Evolutionary conservation across 2,797 vertebrate genomes (phyloP), one percentile per base, ranked within the genome.

Genomic region (Danio albolineatus): DNA sequence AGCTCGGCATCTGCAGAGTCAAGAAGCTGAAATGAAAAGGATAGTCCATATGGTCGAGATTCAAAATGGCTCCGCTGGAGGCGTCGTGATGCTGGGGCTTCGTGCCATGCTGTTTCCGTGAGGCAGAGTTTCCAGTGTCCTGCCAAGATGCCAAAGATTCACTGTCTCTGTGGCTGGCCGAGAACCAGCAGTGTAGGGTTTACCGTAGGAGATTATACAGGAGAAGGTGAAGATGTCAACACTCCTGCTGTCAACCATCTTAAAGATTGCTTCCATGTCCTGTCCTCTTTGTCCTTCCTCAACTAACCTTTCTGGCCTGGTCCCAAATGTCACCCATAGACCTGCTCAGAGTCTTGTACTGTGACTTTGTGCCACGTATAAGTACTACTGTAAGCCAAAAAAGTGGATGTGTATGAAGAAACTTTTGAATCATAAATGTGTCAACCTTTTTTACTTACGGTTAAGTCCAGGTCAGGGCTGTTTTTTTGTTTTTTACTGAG

Each of bases 121-220:
- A 43, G 48, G 56, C 38, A 54, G 19, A 51, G 38, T 62, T 62
- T 36, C 14, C 60, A 17, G 21, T 13, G 12, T 65, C 21, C 21
- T 79, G 69, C 69, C 69, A 73, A 73, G 28, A 79, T 79, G 60
- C 41, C 57, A 73, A 46, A 57, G 39, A 53, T 64, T 79, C 43
- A 72, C 60, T 19, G 60, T 57, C 59, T 43, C 7, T 56, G n/a
- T 38, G 8, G 48, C 41, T 48, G 67, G 69, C 59, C 36, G 2
- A 73, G n/a, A 56, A 79, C 69, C 60, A 65, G 28, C 38, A 57
- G 16, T 39, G 28, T 28, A 39, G 41, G 60, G 10, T 79, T 73
- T 73, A 57, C 48, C 65, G 19, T 10, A 65, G 21, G 41, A 73
- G 41, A 56, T 72, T 64, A 38, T 56, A 19, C n/a, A 57, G 44